phyloP scores from a whole-genome alignment of 1,140 invertebrate species.

The Drosophila watanabei region DNA sequence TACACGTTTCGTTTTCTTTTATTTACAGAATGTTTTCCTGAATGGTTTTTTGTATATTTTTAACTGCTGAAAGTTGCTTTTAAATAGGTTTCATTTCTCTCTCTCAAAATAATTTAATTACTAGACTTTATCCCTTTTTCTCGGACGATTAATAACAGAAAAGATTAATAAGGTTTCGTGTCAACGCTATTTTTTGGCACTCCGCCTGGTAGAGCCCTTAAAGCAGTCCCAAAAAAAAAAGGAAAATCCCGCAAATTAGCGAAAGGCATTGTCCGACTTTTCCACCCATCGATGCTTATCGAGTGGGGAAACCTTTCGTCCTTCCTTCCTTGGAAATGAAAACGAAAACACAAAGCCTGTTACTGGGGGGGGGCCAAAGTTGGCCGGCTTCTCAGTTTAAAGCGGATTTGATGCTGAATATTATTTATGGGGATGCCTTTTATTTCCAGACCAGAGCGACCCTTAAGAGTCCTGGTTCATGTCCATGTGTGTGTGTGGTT shows the following conservation, averaged over 20 bases:
- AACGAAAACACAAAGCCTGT: slow-evolving; percentile 32
- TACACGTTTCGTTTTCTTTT: not conserved
- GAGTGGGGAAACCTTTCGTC: slow-evolving; percentile 6
- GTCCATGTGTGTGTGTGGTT: slow-evolving; percentile 35
- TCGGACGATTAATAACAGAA: slow-evolving; percentile 26
- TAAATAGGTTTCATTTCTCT: not conserved
- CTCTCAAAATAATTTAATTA: not conserved
- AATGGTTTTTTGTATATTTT: not conserved
- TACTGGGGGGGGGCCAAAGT: not conserved
- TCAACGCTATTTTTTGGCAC: slow-evolving; percentile 14
- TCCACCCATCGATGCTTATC: slow-evolving; percentile 42
- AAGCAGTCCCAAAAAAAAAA: slow-evolving; percentile 17
- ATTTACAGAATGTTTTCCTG: not conserved
- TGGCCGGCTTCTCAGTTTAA: slow-evolving; percentile 62
- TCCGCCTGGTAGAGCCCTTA: not conserved
- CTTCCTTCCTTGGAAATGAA: not conserved
- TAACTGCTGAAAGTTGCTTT: not conserved
- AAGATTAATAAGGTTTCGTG: slow-evolving; percentile 23
- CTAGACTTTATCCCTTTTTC: not conserved
- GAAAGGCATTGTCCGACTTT: slow-evolving; percentile 33
- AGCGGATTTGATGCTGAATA: slow-evolving; percentile 80
- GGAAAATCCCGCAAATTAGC: slow-evolving; percentile 49
- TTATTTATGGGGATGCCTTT: slow-evolving; percentile 77
- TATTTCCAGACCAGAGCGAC: slow-evolving; percentile 60
- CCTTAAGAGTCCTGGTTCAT: slow-evolving; percentile 55